Percentiles rank a stretch among this genome's conserved stretches.
phyloP scores from a whole-genome alignment of 2,797 vertebrate genomes.

The Poeciliopsis infans region DNA sequence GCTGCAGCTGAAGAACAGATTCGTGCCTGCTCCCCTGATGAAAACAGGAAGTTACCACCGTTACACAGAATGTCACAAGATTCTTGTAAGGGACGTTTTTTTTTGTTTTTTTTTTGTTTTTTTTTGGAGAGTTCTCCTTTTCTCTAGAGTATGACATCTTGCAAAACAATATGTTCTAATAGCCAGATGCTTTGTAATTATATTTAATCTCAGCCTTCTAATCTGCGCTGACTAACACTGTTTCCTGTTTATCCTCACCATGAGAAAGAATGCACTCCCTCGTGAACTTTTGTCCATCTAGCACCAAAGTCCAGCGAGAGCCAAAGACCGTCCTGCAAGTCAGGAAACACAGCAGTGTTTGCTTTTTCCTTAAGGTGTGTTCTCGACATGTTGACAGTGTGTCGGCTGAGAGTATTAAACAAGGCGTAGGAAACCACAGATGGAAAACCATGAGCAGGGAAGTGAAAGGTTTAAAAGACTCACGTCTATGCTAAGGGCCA shows the following conservation, averaged over 20 bases:
- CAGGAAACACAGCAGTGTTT: constrained; percentile 58
- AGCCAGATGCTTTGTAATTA: background rate
- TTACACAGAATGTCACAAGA: constrained; percentile 24
- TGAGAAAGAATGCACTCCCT: constrained; percentile 81
- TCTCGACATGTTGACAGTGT: constrained; percentile 12
- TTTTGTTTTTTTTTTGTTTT: background rate
- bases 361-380: constrained; percentile 59
- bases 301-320: constrained; percentile 83
- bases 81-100: background rate
- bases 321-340: constrained; percentile 78
- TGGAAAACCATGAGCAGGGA: background rate
- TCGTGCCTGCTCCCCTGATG: constrained; percentile 77
- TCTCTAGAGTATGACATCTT: background rate
- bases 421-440: background rate
- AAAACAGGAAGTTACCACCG: constrained; percentile 34
- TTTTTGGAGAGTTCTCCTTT: background rate
- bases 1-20: constrained; percentile 82
- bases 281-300: constrained; percentile 80
- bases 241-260: constrained; percentile 78
- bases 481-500: constrained; percentile 81
- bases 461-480: constrained; percentile 39
- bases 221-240: background rate
- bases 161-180: background rate
- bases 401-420: background rate
- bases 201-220: background rate